phyloP scores from a whole-genome alignment of 2,113 vertebrate genomes.

The Lichenostomus cassidix region DNA sequence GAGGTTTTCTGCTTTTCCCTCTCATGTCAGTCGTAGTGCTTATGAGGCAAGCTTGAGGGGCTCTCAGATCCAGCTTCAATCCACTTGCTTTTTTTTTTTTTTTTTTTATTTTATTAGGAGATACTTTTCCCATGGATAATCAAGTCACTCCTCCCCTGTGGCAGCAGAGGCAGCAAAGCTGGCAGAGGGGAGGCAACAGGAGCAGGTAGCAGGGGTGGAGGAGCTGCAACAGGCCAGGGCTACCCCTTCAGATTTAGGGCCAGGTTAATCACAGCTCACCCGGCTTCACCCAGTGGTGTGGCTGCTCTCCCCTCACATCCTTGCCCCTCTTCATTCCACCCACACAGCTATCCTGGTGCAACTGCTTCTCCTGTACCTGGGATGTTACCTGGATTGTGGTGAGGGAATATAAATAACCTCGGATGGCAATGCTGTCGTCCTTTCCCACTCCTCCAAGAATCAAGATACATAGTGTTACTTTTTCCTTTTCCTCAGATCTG shows the following conservation, averaged over 20 bases:
- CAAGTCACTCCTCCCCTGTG: neutral
- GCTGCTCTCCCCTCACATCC: neutral
- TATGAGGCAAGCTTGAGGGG: neutral
- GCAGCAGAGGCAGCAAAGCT: neutral
- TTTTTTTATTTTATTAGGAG: neutral
- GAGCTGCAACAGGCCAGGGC: fast-evolving
- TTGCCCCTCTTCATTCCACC: neutral
- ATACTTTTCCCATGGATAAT: neutral
- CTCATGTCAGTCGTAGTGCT: neutral
- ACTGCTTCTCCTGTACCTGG: neutral
- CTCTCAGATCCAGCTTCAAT: neutral
- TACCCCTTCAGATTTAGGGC: neutral
- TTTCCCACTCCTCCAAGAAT: neutral
- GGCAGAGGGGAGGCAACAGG: neutral
- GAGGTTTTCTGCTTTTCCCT: neutral
- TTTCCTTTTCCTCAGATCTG: neutral
- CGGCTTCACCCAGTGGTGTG: neutral
- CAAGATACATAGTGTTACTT: neutral
- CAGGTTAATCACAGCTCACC: neutral
- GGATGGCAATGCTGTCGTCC: neutral
- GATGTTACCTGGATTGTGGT: neutral
- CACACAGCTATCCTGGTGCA: neutral
- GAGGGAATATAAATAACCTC: neutral
- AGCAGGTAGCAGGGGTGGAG: neutral
- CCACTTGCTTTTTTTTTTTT: neutral